Evolutionary conservation across 2,888 invertebrate genomes (phyloP), one percentile per base, ranked within the genome.

Genomic region (Eugnorisma glareosa): DNA sequence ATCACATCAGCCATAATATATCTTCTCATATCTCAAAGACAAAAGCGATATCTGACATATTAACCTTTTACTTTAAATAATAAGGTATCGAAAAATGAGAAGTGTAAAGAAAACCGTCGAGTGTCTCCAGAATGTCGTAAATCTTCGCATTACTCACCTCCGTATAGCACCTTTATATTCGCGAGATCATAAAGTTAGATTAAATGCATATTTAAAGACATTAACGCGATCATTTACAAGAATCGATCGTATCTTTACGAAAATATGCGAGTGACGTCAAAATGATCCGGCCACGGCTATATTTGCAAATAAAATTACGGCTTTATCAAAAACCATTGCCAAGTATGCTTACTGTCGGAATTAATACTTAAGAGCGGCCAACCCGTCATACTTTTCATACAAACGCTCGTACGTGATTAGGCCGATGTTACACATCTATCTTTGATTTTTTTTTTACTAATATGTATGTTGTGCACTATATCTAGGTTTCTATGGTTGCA

Each of bases 291-390:
- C 24, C 69, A 69, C 66, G 77, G 84, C 66, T 79, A 70, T 69
- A 75, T 74, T 72, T 74, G 70, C 77, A 85, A 75, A 81, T 85
- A 73, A 86, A 85, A 79, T 81, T 83, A 90, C 81, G 75, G 75
- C 90, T 90, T 89, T 86, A 89, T 90, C 83, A 82, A 70, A 83
- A 81, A 61, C 74, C 84, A 85, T 86, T 85, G 84, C 77, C 84
- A 82, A 81, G 73, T 74, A 31, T 31, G 79, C 77, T 86, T 83
- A 89, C 57, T 77, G 81, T 83, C 73, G 78, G 77, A 84, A 85
- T 77, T 79, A 79, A 82, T 80, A 66, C 79, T 80, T 71, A 64
- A 73, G 66, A n/a, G n/a, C n/a, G n/a, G n/a, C n/a, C n/a, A n/a
- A n/a, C n/a, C n/a, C n/a, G n/a, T n/a, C n/a, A n/a, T n/a, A n/a